Percentiles rank a stretch among this genome's conserved stretches.
Evolutionary conservation across 2,113 vertebrate genomes (phyloP).

Genomic region (Diadophis punctatus): DNA sequence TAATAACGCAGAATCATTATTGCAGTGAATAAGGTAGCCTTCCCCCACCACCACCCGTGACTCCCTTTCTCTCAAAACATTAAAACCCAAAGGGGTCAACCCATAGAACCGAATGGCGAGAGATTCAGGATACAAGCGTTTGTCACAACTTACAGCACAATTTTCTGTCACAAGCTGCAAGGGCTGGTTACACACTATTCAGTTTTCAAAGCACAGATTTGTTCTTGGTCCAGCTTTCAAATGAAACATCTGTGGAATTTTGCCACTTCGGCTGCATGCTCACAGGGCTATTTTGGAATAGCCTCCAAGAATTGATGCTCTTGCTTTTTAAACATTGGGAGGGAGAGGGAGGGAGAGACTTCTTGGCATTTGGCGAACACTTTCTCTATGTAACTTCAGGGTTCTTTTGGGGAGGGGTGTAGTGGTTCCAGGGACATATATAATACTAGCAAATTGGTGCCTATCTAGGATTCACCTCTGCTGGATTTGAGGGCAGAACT

Average conservation of each 20-base stretch:
- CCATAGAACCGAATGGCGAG: background rate
- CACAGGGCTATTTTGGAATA: background rate
- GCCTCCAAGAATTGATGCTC: background rate
- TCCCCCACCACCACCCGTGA: too few species aligned
- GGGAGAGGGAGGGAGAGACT: background rate
- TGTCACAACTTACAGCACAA: background rate
- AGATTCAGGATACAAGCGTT: background rate
- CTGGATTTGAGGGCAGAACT: too few species aligned
- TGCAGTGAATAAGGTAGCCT: background rate
- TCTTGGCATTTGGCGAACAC: background rate
- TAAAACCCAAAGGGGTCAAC: background rate
- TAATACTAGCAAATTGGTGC: background rate
- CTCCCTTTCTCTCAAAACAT: background rate
- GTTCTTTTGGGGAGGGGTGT: accelerated
- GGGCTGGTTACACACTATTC: background rate
- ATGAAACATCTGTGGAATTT: background rate
- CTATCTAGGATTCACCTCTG: too few species aligned
- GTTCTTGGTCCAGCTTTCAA: background rate
- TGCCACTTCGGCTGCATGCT: background rate
- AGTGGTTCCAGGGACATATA: background rate
- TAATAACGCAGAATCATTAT: background rate
- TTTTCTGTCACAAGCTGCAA: background rate
- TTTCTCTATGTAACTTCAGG: too few species aligned
- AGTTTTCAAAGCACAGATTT: background rate
- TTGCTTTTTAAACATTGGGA: background rate